A percentile compares a stretch with the other conserved stretches of the same genome.
phyloP scores from a whole-genome alignment of 2,113 vertebrate species.

The Melanocharis versteri region DNA sequence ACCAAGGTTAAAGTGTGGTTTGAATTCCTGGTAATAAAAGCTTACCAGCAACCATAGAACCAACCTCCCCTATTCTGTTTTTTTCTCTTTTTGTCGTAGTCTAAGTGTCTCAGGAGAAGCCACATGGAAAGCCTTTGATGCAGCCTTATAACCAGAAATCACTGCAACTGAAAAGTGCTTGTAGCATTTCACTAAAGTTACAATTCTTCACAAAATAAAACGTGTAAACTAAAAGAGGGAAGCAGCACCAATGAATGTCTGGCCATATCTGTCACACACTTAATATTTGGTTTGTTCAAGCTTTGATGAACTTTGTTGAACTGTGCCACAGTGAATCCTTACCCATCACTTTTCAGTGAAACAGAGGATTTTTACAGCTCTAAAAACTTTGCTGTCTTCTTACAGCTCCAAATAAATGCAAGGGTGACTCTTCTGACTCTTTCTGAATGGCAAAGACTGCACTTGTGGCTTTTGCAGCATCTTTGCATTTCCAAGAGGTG shows the following conservation, averaged over 20 bases:
- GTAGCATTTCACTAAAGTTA: not conserved
- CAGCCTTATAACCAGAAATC: not conserved
- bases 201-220: not conserved
- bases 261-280: not conserved
- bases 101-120: not conserved
- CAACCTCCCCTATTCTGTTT: not conserved
- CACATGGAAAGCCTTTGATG: not conserved
- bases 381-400: not conserved
- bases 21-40: not conserved
- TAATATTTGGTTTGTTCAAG: not conserved
- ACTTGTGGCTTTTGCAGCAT: not conserved
- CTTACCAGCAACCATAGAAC: not conserved
- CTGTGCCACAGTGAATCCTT: not conserved
- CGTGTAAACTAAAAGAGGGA: not conserved
- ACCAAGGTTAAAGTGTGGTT: not conserved
- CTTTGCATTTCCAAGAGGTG: not conserved
- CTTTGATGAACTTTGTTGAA: too few species aligned
- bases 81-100: not conserved
- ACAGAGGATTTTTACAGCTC: not conserved
- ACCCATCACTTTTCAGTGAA: not conserved
- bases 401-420: not conserved
- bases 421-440: not conserved
- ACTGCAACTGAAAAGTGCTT: not conserved
- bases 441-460: not conserved
- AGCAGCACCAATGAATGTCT: not conserved